Percentiles rank a stretch among this genome's conserved stretches.
Evolutionary conservation across 92 coral and sea anemone species (phyloP).

Genomic region (Paragorgia papillata): DNA sequence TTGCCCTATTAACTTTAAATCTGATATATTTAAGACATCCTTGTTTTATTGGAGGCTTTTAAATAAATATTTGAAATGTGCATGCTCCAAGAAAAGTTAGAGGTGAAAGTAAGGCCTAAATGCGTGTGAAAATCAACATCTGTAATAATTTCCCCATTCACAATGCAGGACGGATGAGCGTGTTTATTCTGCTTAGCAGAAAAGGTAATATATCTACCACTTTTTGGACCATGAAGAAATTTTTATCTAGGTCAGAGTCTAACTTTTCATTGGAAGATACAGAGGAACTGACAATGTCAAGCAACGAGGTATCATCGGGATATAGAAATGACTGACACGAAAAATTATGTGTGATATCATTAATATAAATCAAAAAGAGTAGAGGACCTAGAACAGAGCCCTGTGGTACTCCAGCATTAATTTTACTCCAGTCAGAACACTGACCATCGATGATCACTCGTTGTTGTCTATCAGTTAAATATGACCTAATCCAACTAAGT

Average conservation of each 20-base stretch:
- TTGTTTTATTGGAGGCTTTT: neutral
- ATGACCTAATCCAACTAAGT: slow-evolving; percentile 48
- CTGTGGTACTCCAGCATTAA: slow-evolving; percentile 40
- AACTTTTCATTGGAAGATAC: neutral
- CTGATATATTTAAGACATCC: neutral
- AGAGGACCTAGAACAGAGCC: slow-evolving; percentile 33
- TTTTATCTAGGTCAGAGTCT: slow-evolving; percentile 1
- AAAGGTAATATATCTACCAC: slow-evolving; percentile 12
- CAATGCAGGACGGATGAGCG: neutral
- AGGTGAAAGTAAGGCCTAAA: slow-evolving; percentile 18
- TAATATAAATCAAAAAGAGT: slow-evolving; percentile 38
- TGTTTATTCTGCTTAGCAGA: slow-evolving; percentile 14
- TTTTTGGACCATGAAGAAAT: slow-evolving; percentile 22
- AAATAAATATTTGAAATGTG: neutral
- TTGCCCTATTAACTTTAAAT: neutral
- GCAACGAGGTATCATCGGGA: slow-evolving; percentile 35
- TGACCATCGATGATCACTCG: slow-evolving; percentile 53
- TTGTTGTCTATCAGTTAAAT: slow-evolving; percentile 38
- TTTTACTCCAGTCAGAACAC: slow-evolving; percentile 41
- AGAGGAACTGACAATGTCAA: slow-evolving; percentile 16
- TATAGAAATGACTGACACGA: slow-evolving; percentile 2
- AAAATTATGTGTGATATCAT: slow-evolving; percentile 36
- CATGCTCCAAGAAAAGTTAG: slow-evolving; percentile 30
- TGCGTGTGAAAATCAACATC: slow-evolving; percentile 8
- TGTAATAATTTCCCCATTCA: neutral